Percentiles rank a stretch among this genome's conserved stretches.
Conservation (phyloP, 2,797 vertebrate species). For the Protonibea diacanthus region DNA sequence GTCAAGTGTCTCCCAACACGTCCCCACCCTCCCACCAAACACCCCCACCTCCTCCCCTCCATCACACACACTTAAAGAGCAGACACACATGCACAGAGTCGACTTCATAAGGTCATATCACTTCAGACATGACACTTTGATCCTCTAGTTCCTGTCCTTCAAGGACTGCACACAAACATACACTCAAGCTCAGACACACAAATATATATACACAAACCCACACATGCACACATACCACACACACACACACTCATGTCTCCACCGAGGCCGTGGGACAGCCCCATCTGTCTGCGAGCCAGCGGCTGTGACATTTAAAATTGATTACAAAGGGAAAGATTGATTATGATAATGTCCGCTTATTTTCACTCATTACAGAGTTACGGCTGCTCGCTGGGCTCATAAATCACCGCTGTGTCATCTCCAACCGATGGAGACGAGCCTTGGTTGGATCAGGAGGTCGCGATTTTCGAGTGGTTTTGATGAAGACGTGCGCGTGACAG, state of each 20-base stretch:
- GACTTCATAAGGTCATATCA: slow-evolving; percentile 38
- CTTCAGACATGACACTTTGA: slow-evolving; percentile 50
- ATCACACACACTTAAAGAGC: slow-evolving; percentile 8
- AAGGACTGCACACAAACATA: slow-evolving; percentile 24
- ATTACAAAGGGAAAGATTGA: slow-evolving; percentile 59
- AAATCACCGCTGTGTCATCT: slow-evolving; percentile 42
- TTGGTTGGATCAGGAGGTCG: not conserved
- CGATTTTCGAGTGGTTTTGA: not conserved
- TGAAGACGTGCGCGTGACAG: no score
- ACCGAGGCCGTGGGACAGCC: slow-evolving; percentile 27
- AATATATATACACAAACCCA: not conserved
- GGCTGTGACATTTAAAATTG: slow-evolving; percentile 60
- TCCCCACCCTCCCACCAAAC: not conserved
- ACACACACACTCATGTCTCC: slow-evolving; percentile 1
- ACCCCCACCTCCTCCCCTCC: not conserved
- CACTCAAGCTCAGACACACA: slow-evolving; percentile 3
- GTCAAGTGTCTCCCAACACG: slow-evolving; percentile 65
- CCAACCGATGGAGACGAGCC: not conserved
- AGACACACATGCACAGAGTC: not conserved
- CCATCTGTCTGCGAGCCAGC: slow-evolving; percentile 38
- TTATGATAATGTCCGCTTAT: slow-evolving; percentile 49
- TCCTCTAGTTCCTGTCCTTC: slow-evolving; percentile 46
- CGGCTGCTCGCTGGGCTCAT: slow-evolving; percentile 24
- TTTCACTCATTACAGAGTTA: slow-evolving; percentile 20
- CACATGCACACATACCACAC: not conserved